Evolutionary conservation across 1,140 invertebrate genomes (phyloP), one percentile per base, ranked within the genome.

Genomic region (Drosophila rufa): DNA sequence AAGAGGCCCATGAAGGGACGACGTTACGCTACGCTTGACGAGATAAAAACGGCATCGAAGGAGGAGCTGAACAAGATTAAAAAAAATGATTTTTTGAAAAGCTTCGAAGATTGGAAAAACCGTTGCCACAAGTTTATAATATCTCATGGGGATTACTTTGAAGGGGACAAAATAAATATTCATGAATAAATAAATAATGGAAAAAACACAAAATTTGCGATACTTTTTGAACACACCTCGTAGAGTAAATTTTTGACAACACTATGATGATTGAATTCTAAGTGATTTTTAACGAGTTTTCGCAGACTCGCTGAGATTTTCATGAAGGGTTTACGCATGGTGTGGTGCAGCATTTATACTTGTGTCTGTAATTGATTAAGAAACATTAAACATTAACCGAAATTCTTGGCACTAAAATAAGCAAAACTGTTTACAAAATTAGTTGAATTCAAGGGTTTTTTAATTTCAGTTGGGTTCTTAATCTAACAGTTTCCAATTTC

Each of bases 241-340:
- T 25, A 40, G 53, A 56, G 53, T 56, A 56, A 14, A 56, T 81
- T 83, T 86, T 89, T 92, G 91, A 92, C 84, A 92, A 92, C 92
- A 92, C 92, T 92, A 92, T 92, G 91, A 92, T 92, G 91, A 92
- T 92, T 91, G 91, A 92, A 92, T 89, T 92, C 92, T 92, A 92
- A 92, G 91, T 92, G 91, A 92, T 89, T 92, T 92, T 92, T 92
- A 92, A 92, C 86, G 91, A 92, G 91, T 69, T 60, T 78, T 77
- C 78, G 61, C 62, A 59, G 60, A 79, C 61, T 60, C 43, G 15
- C 17, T 45, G 38, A 65, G 47, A 30, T 71, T 61, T 70, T 43
- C 38, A 43, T 36, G 22, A 33, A 43, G 43, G 12, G 46, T 36
- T 38, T 47, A 14, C 36, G 17, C 38, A n/a, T 22, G 68, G 38